A percentile compares a stretch with the other conserved stretches of the same genome.
Evolutionary conservation across 2,113 vertebrate genomes (phyloP).

Genomic region (Otolemur garnettii): DNA sequence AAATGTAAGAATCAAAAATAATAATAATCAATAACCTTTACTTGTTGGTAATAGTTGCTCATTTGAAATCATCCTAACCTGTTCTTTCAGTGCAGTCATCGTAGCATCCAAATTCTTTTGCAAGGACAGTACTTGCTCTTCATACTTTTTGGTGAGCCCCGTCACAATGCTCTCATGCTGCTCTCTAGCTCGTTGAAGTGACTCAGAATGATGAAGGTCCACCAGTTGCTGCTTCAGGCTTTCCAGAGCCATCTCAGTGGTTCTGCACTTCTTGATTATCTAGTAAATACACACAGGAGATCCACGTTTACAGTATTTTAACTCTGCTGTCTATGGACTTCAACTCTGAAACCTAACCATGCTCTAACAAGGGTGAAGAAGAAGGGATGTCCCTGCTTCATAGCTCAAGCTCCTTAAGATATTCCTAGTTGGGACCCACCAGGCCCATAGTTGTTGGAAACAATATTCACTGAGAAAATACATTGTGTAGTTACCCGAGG

Average conservation of each 20-base stretch:
- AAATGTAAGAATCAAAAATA: neutral
- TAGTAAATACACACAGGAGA: slow-evolving; percentile 77
- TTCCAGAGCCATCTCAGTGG: slow-evolving; percentile 94
- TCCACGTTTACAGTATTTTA: neutral
- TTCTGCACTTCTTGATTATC: slow-evolving; percentile 92
- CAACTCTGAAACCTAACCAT: slow-evolving; percentile 4
- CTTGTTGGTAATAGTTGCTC: neutral
- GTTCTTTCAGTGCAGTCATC: slow-evolving; percentile 88
- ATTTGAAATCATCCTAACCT: slow-evolving; percentile 87
- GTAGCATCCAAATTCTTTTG: slow-evolving; percentile 91
- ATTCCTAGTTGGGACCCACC: neutral
- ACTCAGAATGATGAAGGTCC: slow-evolving; percentile 94
- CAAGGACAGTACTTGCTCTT: slow-evolving; percentile 88
- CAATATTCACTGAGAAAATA: neutral
- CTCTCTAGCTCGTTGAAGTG: slow-evolving; percentile 91
- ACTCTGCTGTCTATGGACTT: neutral
- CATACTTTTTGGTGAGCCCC: slow-evolving; percentile 92
- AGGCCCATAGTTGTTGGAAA: neutral
- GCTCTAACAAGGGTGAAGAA: neutral
- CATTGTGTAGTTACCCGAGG: neutral
- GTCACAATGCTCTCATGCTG: slow-evolving; percentile 92
- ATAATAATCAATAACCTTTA: slow-evolving; percentile 9
- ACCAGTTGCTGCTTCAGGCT: slow-evolving; percentile 95
- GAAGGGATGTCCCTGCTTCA: neutral
- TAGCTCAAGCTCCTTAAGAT: neutral